Evolutionary conservation across 2,113 vertebrate species (phyloP).

Genomic region (Eptatretus burgeri): DNA sequence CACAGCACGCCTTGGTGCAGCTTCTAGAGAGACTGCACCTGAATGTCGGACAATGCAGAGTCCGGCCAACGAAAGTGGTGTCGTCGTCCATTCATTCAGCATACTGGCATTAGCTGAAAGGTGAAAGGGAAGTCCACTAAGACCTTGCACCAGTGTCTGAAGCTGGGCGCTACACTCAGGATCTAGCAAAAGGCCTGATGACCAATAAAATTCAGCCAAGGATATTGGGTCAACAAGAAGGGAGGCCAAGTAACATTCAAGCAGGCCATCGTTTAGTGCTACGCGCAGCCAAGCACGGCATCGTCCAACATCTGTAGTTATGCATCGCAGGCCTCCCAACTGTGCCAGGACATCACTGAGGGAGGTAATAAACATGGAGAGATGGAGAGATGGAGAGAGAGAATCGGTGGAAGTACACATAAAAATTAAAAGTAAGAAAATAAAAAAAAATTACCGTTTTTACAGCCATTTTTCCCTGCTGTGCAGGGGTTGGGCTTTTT

Average conservation of each 20-base stretch:
- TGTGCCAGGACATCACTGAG: conserved; percentile 42
- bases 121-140: conserved; percentile 43
- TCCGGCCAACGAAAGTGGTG: conserved; percentile 47
- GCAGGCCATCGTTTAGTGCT: conserved; percentile 53
- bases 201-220: conserved; percentile 39
- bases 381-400: no score
- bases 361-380: not conserved
- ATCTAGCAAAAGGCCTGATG: conserved; percentile 40
- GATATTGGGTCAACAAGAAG: conserved; percentile 34
- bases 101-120: conserved; percentile 75
- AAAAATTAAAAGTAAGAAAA: no score
- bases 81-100: conserved; percentile 66
- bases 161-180: conserved; percentile 15
- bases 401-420: no score
- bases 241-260: conserved; percentile 61
- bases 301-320: conserved; percentile 50
- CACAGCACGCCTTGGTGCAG: no score
- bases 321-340: conserved; percentile 44
- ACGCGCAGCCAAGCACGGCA: conserved; percentile 69
- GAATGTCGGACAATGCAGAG: conserved; percentile 20
- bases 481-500: no score
- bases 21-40: no score
- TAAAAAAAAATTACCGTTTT: no score
- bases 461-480: no score
- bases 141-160: conserved; percentile 24